These are phyloP conservation scores for Engystomops pustulosus DNA, from an alignment of 2,113 vertebrate genomes.

Conservation along the genomic window DNA sequence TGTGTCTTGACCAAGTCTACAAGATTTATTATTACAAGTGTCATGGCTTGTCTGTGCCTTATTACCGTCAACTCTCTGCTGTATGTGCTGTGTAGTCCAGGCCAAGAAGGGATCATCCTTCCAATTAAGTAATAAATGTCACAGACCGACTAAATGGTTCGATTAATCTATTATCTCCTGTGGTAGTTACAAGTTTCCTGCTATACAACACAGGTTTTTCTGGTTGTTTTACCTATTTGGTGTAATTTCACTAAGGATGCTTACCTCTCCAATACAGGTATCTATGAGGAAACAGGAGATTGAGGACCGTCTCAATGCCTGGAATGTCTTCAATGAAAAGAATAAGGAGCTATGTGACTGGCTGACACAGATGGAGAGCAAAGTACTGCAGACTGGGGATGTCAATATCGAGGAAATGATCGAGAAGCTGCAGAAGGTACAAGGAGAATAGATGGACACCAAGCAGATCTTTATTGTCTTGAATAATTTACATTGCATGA, in stretches of 20 bases:
- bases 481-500: too few species aligned
- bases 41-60: too few species aligned
- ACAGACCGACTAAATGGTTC: not conserved
- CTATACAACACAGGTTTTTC: not conserved
- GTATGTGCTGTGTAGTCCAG: too few species aligned
- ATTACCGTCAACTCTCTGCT: too few species aligned
- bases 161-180: not conserved
- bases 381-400: slow-evolving; percentile 84
- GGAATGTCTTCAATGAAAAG: slow-evolving; percentile 91
- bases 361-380: slow-evolving; percentile 93
- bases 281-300: slow-evolving; percentile 87
- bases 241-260: not conserved
- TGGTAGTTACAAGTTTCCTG: not conserved
- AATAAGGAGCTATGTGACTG: slow-evolving; percentile 92
- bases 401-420: slow-evolving; percentile 95
- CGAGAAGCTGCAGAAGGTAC: slow-evolving; percentile 93
- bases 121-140: not conserved
- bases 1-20: too few species aligned
- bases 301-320: slow-evolving; percentile 87
- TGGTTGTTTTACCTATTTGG: not conserved
- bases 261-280: slow-evolving; percentile 72
- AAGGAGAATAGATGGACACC: not conserved
- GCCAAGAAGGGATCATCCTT: not conserved
- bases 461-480: not conserved
- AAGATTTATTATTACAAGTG: too few species aligned